phyloP scores from a whole-genome alignment of 2,888 invertebrate genomes.

The Aleiodes alternator region DNA sequence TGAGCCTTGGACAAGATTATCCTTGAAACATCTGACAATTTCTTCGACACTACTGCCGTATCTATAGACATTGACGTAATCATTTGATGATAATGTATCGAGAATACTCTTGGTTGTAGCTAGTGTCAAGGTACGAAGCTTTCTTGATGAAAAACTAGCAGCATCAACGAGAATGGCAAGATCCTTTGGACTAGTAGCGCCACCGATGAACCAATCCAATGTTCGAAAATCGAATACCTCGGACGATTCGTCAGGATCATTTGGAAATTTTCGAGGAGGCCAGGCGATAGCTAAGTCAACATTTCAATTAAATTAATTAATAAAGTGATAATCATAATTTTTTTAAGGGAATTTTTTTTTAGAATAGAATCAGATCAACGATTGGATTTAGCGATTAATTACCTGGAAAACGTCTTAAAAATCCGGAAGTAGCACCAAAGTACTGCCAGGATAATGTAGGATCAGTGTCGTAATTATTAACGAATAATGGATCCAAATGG shows the following conservation, averaged over 20 bases:
- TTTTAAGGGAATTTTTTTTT: constrained; percentile 21
- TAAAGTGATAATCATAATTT: too few relatives aligned
- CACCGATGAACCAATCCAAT: constrained; percentile 97
- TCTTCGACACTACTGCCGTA: constrained; percentile 91
- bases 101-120: constrained; percentile 92
- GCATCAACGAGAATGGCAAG: constrained; percentile 96
- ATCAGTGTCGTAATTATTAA: constrained; percentile 92
- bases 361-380: not conserved
- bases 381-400: constrained; percentile 52
- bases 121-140: constrained; percentile 89
- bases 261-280: constrained; percentile 80
- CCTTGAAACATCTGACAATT: constrained; percentile 92
- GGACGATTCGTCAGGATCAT: constrained; percentile 83
- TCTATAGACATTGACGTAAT: constrained; percentile 96
- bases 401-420: constrained; percentile 97
- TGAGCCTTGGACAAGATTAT: constrained; percentile 90
- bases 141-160: constrained; percentile 88
- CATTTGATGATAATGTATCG: constrained; percentile 96
- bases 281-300: constrained; percentile 83
- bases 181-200: constrained; percentile 98
- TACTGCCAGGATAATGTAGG: constrained; percentile 98
- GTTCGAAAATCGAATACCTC: constrained; percentile 96
- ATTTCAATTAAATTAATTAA: not conserved
- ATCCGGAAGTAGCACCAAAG: constrained; percentile 97
- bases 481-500: constrained; percentile 91